Percentiles rank a stretch among this genome's conserved stretches.
These are phyloP conservation scores for Ormia ochracea DNA, from an alignment of 2,888 invertebrate species.

Conservation along the genomic window DNA sequence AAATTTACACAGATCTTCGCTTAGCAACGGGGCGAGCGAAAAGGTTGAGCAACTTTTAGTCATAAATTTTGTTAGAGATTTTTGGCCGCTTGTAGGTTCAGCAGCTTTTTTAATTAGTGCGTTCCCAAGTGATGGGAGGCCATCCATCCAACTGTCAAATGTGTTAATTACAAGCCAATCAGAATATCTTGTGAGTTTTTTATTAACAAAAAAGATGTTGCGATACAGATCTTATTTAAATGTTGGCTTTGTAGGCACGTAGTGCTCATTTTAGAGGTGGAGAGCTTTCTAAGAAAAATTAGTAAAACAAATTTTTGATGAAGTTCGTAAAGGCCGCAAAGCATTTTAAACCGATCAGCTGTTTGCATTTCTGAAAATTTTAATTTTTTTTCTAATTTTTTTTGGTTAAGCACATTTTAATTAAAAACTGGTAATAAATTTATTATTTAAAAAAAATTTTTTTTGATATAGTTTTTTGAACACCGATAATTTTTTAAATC, in stretches of 20 bases:
- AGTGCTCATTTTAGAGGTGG: neutral
- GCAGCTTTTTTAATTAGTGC: constrained; percentile 7
- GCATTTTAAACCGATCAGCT: too few species aligned
- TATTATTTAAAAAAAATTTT: too few species aligned
- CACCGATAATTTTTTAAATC: too few species aligned
- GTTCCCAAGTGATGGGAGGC: constrained; percentile 36
- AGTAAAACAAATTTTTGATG: too few species aligned
- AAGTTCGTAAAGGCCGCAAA: too few species aligned
- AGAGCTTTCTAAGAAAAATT: neutral
- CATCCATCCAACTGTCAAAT: constrained; percentile 56
- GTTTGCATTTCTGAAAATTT: too few species aligned
- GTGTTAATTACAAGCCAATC: constrained; percentile 56
- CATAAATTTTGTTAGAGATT: constrained; percentile 34
- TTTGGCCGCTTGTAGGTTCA: constrained; percentile 3
- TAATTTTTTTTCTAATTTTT: too few species aligned
- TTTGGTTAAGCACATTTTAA: too few species aligned
- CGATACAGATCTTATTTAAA: neutral
- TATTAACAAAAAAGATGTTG: too few species aligned
- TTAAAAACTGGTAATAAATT: too few species aligned
- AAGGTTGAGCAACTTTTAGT: neutral
- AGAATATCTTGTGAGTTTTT: neutral
- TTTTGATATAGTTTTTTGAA: too few species aligned
- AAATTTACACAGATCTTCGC: neutral
- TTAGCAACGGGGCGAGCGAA: neutral
- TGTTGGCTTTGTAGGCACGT: neutral